Conservation (phyloP, 2,888 invertebrate genomes). For the Andrena chrysosceles region DNA sequence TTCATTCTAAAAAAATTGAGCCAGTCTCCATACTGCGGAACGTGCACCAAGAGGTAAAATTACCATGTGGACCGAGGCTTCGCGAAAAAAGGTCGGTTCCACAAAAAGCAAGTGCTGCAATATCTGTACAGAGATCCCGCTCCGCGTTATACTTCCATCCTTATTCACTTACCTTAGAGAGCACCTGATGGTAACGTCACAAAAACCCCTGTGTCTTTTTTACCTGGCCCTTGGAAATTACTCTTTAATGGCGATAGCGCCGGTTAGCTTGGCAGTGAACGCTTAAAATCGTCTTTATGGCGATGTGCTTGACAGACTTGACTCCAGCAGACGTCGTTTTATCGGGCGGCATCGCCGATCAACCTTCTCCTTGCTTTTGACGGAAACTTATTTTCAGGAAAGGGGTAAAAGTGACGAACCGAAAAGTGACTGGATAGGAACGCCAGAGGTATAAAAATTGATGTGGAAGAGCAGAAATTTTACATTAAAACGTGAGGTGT, state of each 20-base stretch:
- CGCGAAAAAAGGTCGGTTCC: constrained; percentile 12
- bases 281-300: constrained; percentile 63
- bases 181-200: constrained; percentile 67
- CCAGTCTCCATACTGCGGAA: not conserved
- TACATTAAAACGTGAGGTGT: too few species aligned
- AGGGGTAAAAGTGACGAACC: too few species aligned
- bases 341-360: constrained; percentile 35
- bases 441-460: too few species aligned
- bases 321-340: constrained; percentile 30
- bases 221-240: constrained; percentile 62
- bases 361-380: constrained; percentile 26
- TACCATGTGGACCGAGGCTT: constrained; percentile 17
- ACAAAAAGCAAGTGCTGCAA: constrained; percentile 58
- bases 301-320: constrained; percentile 44
- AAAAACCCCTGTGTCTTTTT: constrained; percentile 67
- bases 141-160: constrained; percentile 58
- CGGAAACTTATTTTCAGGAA: constrained; percentile 23
- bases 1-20: not conserved
- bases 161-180: constrained; percentile 72
- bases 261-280: constrained; percentile 54
- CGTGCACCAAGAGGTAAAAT: constrained; percentile 36
- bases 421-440: too few species aligned
- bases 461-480: too few species aligned
- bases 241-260: constrained; percentile 65
- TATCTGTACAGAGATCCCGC: constrained; percentile 54